Conservation (phyloP, 2,888 invertebrate species). For the Aphidoletes aphidimyza region DNA sequence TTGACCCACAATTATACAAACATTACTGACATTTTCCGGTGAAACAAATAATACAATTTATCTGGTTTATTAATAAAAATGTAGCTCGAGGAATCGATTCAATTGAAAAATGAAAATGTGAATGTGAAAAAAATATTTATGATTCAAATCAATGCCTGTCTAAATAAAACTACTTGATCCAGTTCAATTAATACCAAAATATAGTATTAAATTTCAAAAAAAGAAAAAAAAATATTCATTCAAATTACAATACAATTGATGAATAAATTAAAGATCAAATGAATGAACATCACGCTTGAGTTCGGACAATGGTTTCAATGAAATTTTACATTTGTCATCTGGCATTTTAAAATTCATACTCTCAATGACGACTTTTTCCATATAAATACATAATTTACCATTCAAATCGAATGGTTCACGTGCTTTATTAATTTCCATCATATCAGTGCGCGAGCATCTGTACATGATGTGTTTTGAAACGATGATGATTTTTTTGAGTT, state of each 20-base stretch:
- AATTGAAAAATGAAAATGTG: no score
- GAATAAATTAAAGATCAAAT: background rate
- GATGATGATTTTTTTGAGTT: background rate
- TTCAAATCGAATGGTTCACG: background rate
- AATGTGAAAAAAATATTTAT: no score
- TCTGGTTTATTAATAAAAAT: no score
- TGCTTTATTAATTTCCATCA: background rate
- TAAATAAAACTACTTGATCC: no score
- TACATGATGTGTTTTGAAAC: background rate
- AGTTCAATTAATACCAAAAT: no score
- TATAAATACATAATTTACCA: background rate
- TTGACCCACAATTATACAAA: no score
- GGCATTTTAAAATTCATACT: background rate
- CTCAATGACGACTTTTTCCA: background rate
- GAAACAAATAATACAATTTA: no score
- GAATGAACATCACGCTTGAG: background rate
- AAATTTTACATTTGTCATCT: background rate
- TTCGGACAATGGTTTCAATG: background rate
- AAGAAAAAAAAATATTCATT: background rate
- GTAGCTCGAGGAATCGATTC: no score
- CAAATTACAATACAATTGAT: background rate
- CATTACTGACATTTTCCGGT: no score
- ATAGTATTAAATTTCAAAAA: background rate
- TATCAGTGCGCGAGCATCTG: background rate
- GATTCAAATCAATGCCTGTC: no score